Evolutionary conservation across 1,140 invertebrate genomes (phyloP), one percentile per base, ranked within the genome.

Genomic region (Oryzaephilus surinamensis): DNA sequence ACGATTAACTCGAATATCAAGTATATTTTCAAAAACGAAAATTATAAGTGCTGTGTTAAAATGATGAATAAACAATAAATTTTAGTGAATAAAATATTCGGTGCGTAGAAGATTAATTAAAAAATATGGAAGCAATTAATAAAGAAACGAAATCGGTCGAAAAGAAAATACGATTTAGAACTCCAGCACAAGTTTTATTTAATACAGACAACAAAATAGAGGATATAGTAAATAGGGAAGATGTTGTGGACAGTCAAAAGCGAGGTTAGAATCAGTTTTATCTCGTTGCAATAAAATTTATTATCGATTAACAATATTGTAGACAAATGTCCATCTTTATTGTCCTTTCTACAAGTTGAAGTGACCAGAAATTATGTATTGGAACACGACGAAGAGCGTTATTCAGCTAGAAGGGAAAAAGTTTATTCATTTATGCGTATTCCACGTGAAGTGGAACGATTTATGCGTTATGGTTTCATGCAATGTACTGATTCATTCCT

Each of bases 401-500:
- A 92, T 67, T 84, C 84, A 19, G 90, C 92, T 15, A 76, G 92
- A 46, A 66, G 95, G 46, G 85, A 97, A 58, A 94, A 97, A 68
- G 87, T 99, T 27, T 97, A 97, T 60, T 91, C 89, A 0, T 98
- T 98, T 64, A 84, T 98, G 65, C 87, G 85, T 69, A 97, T 98
- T 55, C 96, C 95, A 0, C 72, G 79, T 52, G 92, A 97, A 65
- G 67, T 90, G 13, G 88, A 92, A 59, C 85, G 85, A 45, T 97
- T 99, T 61, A 89, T 97, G 78, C 72, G 75, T 1, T 98, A 94
- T 75, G 96, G 96, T 23, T 95, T 97, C 59, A 84, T 97, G 58
- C 85, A 87, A 64, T 99, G 95, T 70, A 80, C 89, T n/a, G 96
- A 99, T 69, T 94, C 94, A 15, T 95, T 99, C 64, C 71, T 98